A percentile compares a stretch with the other conserved stretches of the same genome.
These are phyloP conservation scores for Meloidogyne chitwoodi DNA, from an alignment of 1,140 invertebrate genomes.

Conservation along the genomic window DNA sequence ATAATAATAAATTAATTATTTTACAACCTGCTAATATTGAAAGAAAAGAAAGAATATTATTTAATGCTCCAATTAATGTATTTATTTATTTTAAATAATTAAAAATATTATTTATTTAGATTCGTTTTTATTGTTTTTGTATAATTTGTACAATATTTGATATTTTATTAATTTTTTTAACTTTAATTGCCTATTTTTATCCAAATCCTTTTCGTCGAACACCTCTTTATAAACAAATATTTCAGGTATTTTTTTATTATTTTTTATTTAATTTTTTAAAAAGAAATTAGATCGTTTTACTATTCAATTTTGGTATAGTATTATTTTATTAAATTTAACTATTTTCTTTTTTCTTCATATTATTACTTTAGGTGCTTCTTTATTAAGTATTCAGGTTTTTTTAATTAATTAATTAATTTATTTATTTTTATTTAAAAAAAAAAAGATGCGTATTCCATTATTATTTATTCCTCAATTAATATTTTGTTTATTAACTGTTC, in stretches of 20 bases:
- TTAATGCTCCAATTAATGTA: not conserved
- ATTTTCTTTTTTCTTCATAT: conserved; percentile 38
- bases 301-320: conserved; percentile 15
- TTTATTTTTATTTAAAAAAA: not conserved
- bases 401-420: not conserved
- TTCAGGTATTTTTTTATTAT: not conserved
- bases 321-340: conserved; percentile 19
- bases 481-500: not conserved
- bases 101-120: not conserved
- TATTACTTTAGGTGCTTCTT: conserved; percentile 23
- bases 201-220: conserved; percentile 12
- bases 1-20: not conserved
- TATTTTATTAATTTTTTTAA: conserved; percentile 10
- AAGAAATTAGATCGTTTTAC: conserved; percentile 9
- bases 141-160: conserved; percentile 12
- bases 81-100: not conserved
- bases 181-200: conserved; percentile 6
- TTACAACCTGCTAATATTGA: not conserved
- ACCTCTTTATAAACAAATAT: conserved; percentile 12
- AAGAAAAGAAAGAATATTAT: not conserved
- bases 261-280: not conserved
- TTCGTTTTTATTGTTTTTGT: not conserved
- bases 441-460: not conserved
- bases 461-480: conserved; percentile 7
- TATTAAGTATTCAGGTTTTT: conserved; percentile 33